A percentile compares a stretch with the other conserved stretches of the same genome.
These are phyloP conservation scores for Xanthorhoe designata DNA, from an alignment of 2,888 invertebrate species.

Conservation along the genomic window DNA sequence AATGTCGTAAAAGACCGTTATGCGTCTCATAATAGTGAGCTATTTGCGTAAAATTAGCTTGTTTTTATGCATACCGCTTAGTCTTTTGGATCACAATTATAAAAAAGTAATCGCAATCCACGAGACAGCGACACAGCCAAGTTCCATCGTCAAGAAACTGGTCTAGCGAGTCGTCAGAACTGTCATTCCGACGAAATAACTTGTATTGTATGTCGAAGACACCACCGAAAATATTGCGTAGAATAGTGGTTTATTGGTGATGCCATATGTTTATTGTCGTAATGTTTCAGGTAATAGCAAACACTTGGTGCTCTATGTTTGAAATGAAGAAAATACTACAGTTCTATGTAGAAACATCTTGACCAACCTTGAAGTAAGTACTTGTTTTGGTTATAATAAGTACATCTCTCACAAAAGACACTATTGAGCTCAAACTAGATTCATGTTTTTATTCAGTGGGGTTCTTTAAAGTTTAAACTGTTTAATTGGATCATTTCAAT, in stretches of 20 bases:
- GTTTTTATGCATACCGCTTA: constrained; percentile 42
- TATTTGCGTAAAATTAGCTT: constrained; percentile 41
- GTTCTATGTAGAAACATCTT: constrained; percentile 78
- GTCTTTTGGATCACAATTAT: constrained; percentile 31
- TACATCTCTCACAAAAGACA: constrained; percentile 10
- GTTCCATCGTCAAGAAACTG: constrained; percentile 73
- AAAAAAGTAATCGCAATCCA: constrained; percentile 42
- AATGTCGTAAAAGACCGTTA: constrained; percentile 82
- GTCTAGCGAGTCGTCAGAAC: constrained; percentile 80
- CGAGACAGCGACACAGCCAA: constrained; percentile 46
- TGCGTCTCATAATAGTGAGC: constrained; percentile 48
- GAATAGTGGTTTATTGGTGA: constrained; percentile 26
- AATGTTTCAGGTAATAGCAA: constrained; percentile 62
- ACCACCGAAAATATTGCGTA: constrained; percentile 47
- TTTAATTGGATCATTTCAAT: background rate
- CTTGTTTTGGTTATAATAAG: constrained; percentile 49
- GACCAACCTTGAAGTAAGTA: constrained; percentile 84
- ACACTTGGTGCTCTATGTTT: constrained; percentile 57
- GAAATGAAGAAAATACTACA: constrained; percentile 75
- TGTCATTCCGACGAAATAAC: constrained; percentile 74
- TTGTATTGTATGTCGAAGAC: constrained; percentile 58
- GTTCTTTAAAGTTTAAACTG: background rate
- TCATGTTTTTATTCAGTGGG: background rate
- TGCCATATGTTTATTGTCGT: constrained; percentile 33
- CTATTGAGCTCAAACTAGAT: background rate